phyloP scores from a whole-genome alignment of 2,797 vertebrate genomes.

The Emys orbicularis region DNA sequence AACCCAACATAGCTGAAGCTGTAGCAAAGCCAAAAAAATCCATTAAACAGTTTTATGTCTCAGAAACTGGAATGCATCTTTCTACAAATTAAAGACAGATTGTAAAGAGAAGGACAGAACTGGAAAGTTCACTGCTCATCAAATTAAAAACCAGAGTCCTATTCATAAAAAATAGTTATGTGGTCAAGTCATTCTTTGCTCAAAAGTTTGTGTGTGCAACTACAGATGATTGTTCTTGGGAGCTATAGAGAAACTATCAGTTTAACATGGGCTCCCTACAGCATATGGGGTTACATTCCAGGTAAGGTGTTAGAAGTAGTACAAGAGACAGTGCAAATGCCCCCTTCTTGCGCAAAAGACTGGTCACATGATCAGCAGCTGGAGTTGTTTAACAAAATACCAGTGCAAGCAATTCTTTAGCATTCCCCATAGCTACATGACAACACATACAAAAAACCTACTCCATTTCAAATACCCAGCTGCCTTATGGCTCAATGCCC shows the following conservation, averaged over 20 bases:
- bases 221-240: not conserved
- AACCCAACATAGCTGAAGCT: constrained; percentile 48
- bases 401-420: constrained; percentile 28
- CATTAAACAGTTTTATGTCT: constrained; percentile 71
- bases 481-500: not conserved
- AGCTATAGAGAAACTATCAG: no score
- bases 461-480: constrained; percentile 44
- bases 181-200: constrained; percentile 76
- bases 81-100: constrained; percentile 83
- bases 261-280: not conserved
- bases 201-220: constrained; percentile 21
- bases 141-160: constrained; percentile 82
- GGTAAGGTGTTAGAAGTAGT: not conserved
- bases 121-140: constrained; percentile 82
- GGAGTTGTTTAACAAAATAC: constrained; percentile 62
- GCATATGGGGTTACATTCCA: not conserved
- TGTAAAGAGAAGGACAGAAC: constrained; percentile 74
- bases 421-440: constrained; percentile 53
- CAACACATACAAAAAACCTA: constrained; percentile 36
- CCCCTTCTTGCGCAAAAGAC: not conserved
- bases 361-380: constrained; percentile 46
- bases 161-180: constrained; percentile 73
- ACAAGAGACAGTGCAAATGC: constrained; percentile 24
- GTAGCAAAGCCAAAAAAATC: constrained; percentile 58
- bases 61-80: constrained; percentile 78